A percentile compares a stretch with the other conserved stretches of the same genome.
These are phyloP conservation scores for Penaeus indicus DNA, from an alignment of 1,140 invertebrate genomes.

Conservation along the genomic window DNA sequence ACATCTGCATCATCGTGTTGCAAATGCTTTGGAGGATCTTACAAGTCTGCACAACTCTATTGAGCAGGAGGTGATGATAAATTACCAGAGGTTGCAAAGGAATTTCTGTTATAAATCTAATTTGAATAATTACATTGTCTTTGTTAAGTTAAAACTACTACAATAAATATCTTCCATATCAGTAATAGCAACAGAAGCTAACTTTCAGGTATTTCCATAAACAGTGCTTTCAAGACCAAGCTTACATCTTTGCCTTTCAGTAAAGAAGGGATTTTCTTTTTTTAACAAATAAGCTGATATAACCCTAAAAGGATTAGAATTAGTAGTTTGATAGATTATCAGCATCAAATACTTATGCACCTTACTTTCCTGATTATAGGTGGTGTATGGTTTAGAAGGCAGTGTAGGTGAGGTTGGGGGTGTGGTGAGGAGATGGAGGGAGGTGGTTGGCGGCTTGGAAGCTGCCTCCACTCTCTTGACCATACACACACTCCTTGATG, in stretches of 20 bases:
- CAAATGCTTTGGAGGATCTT: constrained; percentile 15
- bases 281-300: background rate
- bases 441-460: constrained; percentile 46
- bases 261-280: too few relatives aligned
- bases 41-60: constrained; percentile 37
- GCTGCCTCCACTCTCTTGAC: constrained; percentile 36
- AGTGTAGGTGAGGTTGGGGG: constrained; percentile 57
- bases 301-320: background rate
- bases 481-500: constrained; percentile 42
- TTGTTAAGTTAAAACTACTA: too few relatives aligned
- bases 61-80: constrained; percentile 31
- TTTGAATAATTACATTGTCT: background rate
- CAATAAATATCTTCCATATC: too few relatives aligned
- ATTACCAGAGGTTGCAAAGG: background rate
- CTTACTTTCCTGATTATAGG: constrained; percentile 1
- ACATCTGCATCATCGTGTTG: constrained; percentile 39
- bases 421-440: constrained; percentile 49
- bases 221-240: background rate
- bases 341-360: background rate
- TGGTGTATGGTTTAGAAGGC: constrained; percentile 37
- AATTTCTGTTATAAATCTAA: background rate
- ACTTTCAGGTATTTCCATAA: too few relatives aligned
- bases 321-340: background rate
- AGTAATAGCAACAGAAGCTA: too few relatives aligned
- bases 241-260: background rate